phyloP scores from a whole-genome alignment of 2,888 invertebrate species.

The Oscheius sp. region DNA sequence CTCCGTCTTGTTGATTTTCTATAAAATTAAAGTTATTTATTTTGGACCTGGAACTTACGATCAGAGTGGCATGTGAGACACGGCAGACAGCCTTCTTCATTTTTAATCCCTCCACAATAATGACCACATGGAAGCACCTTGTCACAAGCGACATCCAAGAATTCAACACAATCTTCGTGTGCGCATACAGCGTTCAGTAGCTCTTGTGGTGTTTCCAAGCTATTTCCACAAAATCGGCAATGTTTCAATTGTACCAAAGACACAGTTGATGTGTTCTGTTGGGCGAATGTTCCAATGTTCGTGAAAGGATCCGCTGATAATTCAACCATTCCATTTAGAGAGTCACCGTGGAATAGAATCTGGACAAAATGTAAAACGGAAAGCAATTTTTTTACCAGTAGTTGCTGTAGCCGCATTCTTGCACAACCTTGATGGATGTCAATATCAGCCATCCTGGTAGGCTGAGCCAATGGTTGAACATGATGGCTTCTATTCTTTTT shows the following conservation, averaged over 20 bases:
- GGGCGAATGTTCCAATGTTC: slow-evolving; percentile 36
- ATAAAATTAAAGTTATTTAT: not conserved
- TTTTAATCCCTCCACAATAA: slow-evolving; percentile 73
- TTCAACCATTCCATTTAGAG: slow-evolving; percentile 85
- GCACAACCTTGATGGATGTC: slow-evolving; percentile 96
- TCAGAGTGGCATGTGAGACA: slow-evolving; percentile 63
- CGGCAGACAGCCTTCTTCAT: slow-evolving; percentile 48
- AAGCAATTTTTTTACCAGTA: slow-evolving; percentile 77
- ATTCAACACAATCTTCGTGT: slow-evolving; percentile 91
- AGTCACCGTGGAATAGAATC: slow-evolving; percentile 89
- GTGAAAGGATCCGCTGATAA: slow-evolving; percentile 81
- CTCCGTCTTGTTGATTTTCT: slow-evolving; percentile 86
- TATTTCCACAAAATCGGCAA: slow-evolving; percentile 59
- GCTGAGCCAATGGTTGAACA: slow-evolving; percentile 30
- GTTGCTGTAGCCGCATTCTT: slow-evolving; percentile 93
- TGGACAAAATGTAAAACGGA: slow-evolving; percentile 30
- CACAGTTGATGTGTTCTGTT: slow-evolving; percentile 9
- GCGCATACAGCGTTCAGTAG: slow-evolving; percentile 85
- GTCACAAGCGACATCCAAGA: slow-evolving; percentile 84
- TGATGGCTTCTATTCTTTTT: slow-evolving; percentile 80
- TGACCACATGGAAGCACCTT: slow-evolving; percentile 86
- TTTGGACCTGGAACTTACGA: slow-evolving; percentile 3
- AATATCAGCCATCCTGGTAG: slow-evolving; percentile 78
- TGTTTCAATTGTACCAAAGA: slow-evolving; percentile 29
- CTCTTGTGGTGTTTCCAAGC: slow-evolving; percentile 44